Evolutionary conservation across 2,888 invertebrate species (phyloP), one percentile per base, ranked within the genome.

Genomic region (Apodemia duryi): DNA sequence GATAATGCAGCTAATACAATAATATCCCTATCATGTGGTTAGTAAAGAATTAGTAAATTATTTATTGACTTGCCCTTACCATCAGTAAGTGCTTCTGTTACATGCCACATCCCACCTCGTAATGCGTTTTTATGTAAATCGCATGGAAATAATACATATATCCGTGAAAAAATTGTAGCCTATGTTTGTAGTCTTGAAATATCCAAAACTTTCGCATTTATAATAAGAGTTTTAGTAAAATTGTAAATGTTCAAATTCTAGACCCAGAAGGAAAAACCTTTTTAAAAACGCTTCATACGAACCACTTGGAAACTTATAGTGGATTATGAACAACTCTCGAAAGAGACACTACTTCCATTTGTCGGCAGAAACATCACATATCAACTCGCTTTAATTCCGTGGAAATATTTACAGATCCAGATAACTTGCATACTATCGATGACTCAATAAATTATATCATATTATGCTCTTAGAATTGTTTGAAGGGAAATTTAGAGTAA

Each of bases 251-350:
- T 21, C 5, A 35, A 35, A 35, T 4, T 21, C 32, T 35, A 63
- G 51, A 4, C 32, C 49, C 38, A 61, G 51, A 51, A 6, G 52
- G 52, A 35, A 51, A n/a, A 38, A 41, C 43, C 38, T 51, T 52
- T 29, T 49, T 60, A 43, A 52, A 41, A n/a, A 46, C 54, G 60
- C 62, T 51, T 62, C 41, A 62, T 62, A 64, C 62, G 57, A 35
- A 62, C 61, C 43, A 64, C 64, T 67, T 51, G 64, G 62, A 67
- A 64, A 67, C 64, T 64, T 67, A 38, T 52, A 62, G 61, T 32
- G 63, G 41, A 67, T 64, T 62, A 64, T 64, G 57, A 21, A 62
- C 64, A 41, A 28, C 38, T 29, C 28, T 61, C 3, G 57, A 61
- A 61, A 61, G 51, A 63, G 66, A 49, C 41, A 43, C 49, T 35